A percentile compares a stretch with the other conserved stretches of the same genome.
Conservation (phyloP, 2,888 invertebrate species). For the Drosophila melanosoma region DNA sequence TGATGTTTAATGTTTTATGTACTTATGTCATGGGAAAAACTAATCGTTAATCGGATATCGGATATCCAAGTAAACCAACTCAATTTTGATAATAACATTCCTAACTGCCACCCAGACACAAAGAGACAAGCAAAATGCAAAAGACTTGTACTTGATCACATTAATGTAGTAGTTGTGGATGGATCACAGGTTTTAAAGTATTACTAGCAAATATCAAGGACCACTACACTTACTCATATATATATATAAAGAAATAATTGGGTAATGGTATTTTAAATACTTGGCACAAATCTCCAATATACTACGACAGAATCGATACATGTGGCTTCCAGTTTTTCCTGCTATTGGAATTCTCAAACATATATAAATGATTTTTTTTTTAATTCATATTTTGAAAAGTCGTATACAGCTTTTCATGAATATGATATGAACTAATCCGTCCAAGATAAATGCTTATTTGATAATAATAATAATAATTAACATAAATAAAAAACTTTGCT, state of each 20-base stretch:
- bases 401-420: slow-evolving; percentile 16
- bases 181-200: slow-evolving; percentile 29
- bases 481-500: not conserved
- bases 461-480: slow-evolving; percentile 9
- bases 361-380: not conserved
- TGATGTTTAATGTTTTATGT: not conserved
- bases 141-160: slow-evolving; percentile 6
- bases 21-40: not conserved
- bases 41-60: not conserved
- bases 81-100: slow-evolving; percentile 10
- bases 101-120: slow-evolving; percentile 28
- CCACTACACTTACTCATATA: slow-evolving; percentile 15
- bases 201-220: slow-evolving; percentile 41
- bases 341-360: not conserved
- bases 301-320: slow-evolving; percentile 15
- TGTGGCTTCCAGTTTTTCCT: slow-evolving; percentile 24
- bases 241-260: slow-evolving; percentile 12
- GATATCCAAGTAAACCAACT: not conserved
- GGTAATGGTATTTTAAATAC: slow-evolving; percentile 17
- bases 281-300: not conserved
- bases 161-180: slow-evolving; percentile 10
- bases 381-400: slow-evolving; percentile 6
- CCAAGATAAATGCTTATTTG: slow-evolving; percentile 18
- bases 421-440: slow-evolving; percentile 33
- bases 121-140: not conserved